Conservation (phyloP, 1,140 invertebrate species). For the Hyphantria cunea region DNA sequence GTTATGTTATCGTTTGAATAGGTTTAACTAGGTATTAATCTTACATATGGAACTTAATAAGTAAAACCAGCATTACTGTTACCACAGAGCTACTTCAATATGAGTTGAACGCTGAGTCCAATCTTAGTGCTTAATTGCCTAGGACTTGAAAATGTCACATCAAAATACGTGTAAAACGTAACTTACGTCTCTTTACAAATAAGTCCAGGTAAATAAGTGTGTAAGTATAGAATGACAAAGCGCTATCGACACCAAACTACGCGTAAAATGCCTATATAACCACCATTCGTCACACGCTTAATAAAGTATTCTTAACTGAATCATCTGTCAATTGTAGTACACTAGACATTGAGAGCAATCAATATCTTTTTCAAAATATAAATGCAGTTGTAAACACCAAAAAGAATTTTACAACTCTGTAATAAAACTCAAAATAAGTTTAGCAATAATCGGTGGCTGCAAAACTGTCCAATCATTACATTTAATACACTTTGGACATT, state of each 20-base stretch:
- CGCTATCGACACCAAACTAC: neutral
- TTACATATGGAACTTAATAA: too few species aligned
- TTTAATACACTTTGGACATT: constrained; percentile 23
- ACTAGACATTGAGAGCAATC: constrained; percentile 6
- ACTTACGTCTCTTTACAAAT: neutral
- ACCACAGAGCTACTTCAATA: too few species aligned
- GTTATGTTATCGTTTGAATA: too few species aligned
- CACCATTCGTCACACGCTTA: constrained; percentile 16
- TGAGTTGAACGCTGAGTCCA: too few species aligned
- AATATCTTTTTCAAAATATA: constrained; percentile 1
- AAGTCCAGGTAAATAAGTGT: too few species aligned
- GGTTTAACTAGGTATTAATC: too few species aligned
- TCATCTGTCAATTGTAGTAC: constrained; percentile 26
- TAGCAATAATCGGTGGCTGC: neutral
- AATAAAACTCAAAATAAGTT: constrained; percentile 2
- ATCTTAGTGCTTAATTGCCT: too few species aligned
- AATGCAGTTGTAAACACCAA: neutral
- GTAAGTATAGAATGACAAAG: neutral
- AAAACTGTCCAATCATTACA: constrained; percentile 24
- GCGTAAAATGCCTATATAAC: constrained; percentile 15
- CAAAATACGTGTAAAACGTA: neutral
- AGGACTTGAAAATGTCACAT: too few species aligned
- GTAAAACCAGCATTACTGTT: too few species aligned
- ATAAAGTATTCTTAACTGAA: constrained; percentile 23
- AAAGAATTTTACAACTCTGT: neutral